Evolutionary conservation across 2,888 invertebrate species (phyloP), one percentile per base, ranked within the genome.

Genomic region (Pteria penguin): DNA sequence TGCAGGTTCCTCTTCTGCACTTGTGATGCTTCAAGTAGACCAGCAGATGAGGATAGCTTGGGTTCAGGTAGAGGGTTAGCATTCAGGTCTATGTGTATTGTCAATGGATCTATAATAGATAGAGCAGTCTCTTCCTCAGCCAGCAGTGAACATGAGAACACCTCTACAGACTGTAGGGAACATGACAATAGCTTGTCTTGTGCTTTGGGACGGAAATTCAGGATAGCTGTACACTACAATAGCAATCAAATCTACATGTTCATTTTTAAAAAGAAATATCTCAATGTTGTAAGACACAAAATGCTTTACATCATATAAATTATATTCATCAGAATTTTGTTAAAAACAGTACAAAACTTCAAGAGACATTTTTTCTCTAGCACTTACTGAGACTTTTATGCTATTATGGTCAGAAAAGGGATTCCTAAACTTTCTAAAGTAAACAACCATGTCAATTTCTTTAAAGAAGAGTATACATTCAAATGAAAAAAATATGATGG

Each of bases 71-170:
- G 78, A n/a, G 88, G 88, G 76, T 87, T 88, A 65, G 88, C 86
- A 72, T 88, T 89, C 66, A 91, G 84, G 70, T 91, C 91, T 32
- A 91, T 83, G 54, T 82, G 86, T 62, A 98, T 94, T 8, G 96
- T 96, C 62, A 97, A 96, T 0, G 98, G 98, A 92, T 98, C 98
- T 72, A 98, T 96, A 87, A 98, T 98, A 45, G 97, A 97, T 24
- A 98, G 93, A 0, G 98, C 98, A 0, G 98, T 98, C 90, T 97
- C 97, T 81, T 97, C 96, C 93, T 98, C 98, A 87, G 95, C 94
- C 4, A 97, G 97, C 79, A 98, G 93, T 84, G 97, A 95, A 91
- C 97, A 96, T 2, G 98, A 98, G 93, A 97, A 98, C 91, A 98
- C 95, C 93, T 98, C 98, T 88, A 98, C 95, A 76, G 92, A 96